phyloP scores from a whole-genome alignment of 2,888 invertebrate species.

The Sialis fuliginosa region DNA sequence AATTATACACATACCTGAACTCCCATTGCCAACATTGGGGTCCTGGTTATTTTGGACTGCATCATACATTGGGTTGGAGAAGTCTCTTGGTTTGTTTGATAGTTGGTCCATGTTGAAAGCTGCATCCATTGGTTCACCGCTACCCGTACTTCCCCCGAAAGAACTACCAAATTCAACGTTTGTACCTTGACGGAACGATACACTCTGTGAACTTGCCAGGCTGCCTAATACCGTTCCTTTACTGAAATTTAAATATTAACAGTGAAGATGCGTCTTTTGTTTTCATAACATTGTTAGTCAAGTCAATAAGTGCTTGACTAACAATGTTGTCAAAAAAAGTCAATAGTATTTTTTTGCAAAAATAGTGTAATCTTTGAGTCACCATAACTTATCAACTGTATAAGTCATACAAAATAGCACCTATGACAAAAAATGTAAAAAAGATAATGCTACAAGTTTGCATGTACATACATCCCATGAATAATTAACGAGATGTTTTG shows the following conservation, averaged over 20 bases:
- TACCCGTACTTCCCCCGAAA: constrained; percentile 32
- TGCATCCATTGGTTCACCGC: constrained; percentile 47
- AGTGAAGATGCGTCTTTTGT: background rate
- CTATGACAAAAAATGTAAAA: no score
- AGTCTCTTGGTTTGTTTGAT: constrained; percentile 69
- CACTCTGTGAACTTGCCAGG: constrained; percentile 73
- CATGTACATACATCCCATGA: no score
- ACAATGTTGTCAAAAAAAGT: background rate
- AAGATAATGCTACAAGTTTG: no score
- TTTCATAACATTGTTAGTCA: background rate
- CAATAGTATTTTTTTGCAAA: background rate
- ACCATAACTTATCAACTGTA: no score
- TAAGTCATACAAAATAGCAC: no score
- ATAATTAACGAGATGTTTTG: no score
- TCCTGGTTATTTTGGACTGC: constrained; percentile 53
- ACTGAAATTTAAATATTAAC: constrained; percentile 26
- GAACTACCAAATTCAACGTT: constrained; percentile 72
- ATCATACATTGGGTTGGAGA: constrained; percentile 97
- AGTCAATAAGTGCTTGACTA: no score
- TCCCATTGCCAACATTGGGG: constrained; percentile 37
- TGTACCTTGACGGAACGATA: constrained; percentile 83
- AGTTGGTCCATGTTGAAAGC: constrained; percentile 67
- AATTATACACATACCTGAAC: constrained; percentile 25
- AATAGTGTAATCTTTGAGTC: no score
- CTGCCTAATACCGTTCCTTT: constrained; percentile 65